Base-by-base conservation (phyloP, 37 sponge, comb jelly and placozoan species). In the Diacarnus erythraeanus region DNA sequence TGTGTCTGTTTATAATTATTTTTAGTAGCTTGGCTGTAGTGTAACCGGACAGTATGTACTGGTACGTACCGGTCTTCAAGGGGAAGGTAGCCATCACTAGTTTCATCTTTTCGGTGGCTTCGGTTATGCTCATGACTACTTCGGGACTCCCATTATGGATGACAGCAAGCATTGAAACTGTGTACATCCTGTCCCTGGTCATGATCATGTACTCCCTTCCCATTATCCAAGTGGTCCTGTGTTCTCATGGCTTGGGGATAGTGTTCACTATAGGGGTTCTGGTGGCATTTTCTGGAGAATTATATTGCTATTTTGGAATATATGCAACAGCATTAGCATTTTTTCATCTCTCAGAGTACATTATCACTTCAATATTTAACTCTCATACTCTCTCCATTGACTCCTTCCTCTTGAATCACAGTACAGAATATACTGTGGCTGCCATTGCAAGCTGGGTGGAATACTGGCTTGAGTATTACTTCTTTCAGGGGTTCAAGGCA, bases 381-480 rank as follows among this genome's bases (percentile, higher is more conserved):
- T 64, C 86, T 36, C 39, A 71, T 59, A 81, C 85, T 36, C 87
- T 98, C 10, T 76, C 83, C 42, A 68, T 89, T 8, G 86, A 95
- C 58, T 93, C 99, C 8, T 98, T 91, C 69, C 84, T 98, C 10
- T 69, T 98, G 26, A 93, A 95, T 77, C 99, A 98, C 86, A 95
- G 96, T 72, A 57, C 37, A 21, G 94, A 91, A 57, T 98, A 98
- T 54, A 80, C 40, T 51, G 44, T 89, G 9, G 99, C 99, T 22
- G 86, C 91, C 35, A 73, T 80, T 23, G 71, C 74, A 5, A 92
- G 95, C 71, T 84, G 91, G 87, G 29, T 95, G 15, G 99, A 98
- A 58, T 95, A 83, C 83, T n/a, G 71, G 17, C 10, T 93, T 1
- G 96, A 95, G 59, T 88, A 72, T 39, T 89, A 72, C 36, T 77